Percentiles rank a stretch among this genome's conserved stretches.
phyloP scores from a whole-genome alignment of 2,797 vertebrate species.

The Sciurus carolinensis region DNA sequence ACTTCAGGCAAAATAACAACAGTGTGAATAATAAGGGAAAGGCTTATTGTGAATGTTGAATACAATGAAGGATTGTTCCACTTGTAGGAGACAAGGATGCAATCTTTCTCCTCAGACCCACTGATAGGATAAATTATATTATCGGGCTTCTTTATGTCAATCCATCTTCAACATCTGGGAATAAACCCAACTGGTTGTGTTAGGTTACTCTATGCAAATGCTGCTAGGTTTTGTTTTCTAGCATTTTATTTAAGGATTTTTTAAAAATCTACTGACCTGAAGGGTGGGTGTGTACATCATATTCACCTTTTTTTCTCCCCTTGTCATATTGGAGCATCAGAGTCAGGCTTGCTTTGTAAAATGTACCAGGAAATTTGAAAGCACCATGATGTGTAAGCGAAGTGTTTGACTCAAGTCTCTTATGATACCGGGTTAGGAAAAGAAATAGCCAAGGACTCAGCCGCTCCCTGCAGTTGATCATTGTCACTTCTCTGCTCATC shows the following conservation, averaged over 20 bases:
- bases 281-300: background rate
- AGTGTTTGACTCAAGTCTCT: background rate
- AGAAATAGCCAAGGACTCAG: rapidly evolving
- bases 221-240: background rate
- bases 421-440: rapidly evolving
- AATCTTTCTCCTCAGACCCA: background rate
- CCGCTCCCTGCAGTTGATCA: rapidly evolving
- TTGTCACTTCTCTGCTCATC: rapidly evolving
- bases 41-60: background rate
- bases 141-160: background rate
- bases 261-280: background rate
- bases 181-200: background rate
- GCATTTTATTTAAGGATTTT: conserved; percentile 33
- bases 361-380: background rate
- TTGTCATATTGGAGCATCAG: background rate
- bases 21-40: background rate
- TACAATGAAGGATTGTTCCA: background rate
- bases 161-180: background rate
- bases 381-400: background rate
- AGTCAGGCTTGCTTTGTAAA: background rate
- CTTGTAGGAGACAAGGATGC: background rate
- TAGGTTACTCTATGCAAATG: background rate
- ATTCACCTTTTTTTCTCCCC: background rate
- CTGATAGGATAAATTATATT: background rate
- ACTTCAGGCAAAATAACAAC: conserved; percentile 34